A percentile compares a stretch with the other conserved stretches of the same genome.
Evolutionary conservation across 2,797 vertebrate genomes (phyloP).

Genomic region (Stomatorhinus walkeri): DNA sequence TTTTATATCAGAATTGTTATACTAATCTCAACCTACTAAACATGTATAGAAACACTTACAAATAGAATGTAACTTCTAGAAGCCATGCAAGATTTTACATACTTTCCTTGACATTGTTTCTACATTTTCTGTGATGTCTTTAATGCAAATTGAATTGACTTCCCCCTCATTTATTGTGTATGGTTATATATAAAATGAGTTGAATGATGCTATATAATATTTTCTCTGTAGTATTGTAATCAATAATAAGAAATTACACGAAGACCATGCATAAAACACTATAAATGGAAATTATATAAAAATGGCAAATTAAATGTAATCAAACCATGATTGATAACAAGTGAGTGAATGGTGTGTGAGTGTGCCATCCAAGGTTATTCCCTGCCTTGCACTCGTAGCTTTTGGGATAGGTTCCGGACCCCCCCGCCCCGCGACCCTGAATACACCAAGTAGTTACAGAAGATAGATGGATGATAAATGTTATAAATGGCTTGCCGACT

Average conservation of each 20-base stretch:
- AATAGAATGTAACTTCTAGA: neutral
- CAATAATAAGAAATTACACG: neutral
- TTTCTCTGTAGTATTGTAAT: neutral
- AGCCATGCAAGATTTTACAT: neutral
- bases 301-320: neutral
- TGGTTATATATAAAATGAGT: neutral
- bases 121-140: neutral
- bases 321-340: neutral
- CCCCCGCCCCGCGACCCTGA: neutral
- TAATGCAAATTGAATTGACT: neutral
- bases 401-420: neutral
- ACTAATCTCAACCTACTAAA: neutral
- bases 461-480: neutral
- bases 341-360: neutral
- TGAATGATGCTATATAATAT: neutral
- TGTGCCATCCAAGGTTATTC: neutral
- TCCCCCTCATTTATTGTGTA: neutral
- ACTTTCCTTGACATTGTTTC: neutral
- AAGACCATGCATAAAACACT: slow-evolving; percentile 40
- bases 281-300: neutral
- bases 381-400: neutral
- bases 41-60: neutral
- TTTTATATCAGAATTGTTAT: slow-evolving; percentile 2
- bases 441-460: neutral
- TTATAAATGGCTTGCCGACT: neutral